Evolutionary conservation across 2,888 invertebrate species (phyloP).

Genomic region (Uloborus plumipes): DNA sequence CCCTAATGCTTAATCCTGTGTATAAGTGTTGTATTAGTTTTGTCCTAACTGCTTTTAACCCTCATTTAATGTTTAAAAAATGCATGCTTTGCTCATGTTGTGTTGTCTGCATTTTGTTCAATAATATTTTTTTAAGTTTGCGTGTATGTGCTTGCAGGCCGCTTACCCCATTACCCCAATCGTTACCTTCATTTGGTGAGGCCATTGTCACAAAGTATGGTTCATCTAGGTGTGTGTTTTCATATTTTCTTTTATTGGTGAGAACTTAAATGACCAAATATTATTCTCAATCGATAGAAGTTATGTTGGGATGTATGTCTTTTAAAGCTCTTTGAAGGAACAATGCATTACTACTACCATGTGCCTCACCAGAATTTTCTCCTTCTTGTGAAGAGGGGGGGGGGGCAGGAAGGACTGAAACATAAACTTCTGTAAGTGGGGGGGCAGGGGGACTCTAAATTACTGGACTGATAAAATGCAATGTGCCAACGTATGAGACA

Average conservation of each 20-base stretch:
- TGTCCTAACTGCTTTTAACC: too few species aligned
- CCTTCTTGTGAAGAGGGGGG: too few species aligned
- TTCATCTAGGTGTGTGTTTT: conserved; percentile 68
- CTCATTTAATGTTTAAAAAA: not conserved
- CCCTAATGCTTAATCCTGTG: too few species aligned
- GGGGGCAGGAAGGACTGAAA: too few species aligned
- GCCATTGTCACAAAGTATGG: conserved; percentile 64
- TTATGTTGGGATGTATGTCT: not conserved
- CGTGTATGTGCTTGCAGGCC: conserved; percentile 58
- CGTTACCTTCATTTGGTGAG: conserved; percentile 64
- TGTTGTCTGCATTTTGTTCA: conserved; percentile 7
- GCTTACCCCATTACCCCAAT: conserved; percentile 58
- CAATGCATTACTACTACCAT: too few species aligned
- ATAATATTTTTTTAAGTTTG: conserved; percentile 7
- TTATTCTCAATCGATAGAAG: conserved; percentile 34
- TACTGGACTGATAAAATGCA: too few species aligned
- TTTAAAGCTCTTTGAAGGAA: too few species aligned
- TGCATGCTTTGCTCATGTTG: conserved; percentile 12
- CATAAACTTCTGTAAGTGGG: too few species aligned
- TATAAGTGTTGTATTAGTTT: too few species aligned
- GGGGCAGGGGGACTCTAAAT: too few species aligned
- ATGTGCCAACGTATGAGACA: too few species aligned
- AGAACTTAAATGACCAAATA: conserved; percentile 16
- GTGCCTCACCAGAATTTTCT: too few species aligned
- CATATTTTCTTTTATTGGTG: conserved; percentile 24